Percentiles rank a stretch among this genome's conserved stretches.
phyloP scores from a whole-genome alignment of 1,140 invertebrate genomes.

The Philotrypesis tridentata region DNA sequence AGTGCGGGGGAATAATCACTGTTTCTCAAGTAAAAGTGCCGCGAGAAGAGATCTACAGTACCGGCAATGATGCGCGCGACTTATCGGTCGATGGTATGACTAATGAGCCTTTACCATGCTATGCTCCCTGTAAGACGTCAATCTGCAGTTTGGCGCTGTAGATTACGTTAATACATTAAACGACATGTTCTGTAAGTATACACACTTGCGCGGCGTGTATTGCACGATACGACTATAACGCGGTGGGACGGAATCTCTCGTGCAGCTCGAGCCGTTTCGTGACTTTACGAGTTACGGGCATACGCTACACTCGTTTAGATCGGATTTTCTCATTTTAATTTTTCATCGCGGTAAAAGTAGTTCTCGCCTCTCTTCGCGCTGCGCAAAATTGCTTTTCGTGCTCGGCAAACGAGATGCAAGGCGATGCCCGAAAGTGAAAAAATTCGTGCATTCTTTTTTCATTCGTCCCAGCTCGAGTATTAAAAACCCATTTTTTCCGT shows the following conservation, averaged over 20 bases:
- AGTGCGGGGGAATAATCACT: no score
- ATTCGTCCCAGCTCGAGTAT: no score
- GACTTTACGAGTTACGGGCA: neutral
- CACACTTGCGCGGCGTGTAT: no score
- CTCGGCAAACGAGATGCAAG: no score
- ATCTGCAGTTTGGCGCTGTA: slow-evolving; percentile 22
- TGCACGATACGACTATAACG: no score
- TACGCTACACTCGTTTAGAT: neutral
- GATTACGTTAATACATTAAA: slow-evolving; percentile 37
- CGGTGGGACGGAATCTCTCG: neutral
- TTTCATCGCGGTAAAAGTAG: no score
- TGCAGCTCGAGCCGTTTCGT: neutral
- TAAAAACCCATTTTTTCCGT: no score
- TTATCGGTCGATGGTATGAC: slow-evolving; percentile 38
- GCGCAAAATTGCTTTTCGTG: no score
- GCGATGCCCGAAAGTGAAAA: no score
- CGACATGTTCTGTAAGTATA: no score
- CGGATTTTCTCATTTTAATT: neutral
- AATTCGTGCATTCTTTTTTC: no score
- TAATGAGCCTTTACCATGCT: slow-evolving; percentile 32
- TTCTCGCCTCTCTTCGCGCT: no score
- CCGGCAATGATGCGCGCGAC: neutral
- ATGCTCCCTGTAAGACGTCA: neutral
- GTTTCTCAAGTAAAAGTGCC: neutral
- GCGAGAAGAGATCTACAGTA: slow-evolving; percentile 22